These are phyloP conservation scores for Gymnorhina tibicen DNA, from an alignment of 2,113 vertebrate genomes.

Conservation along the genomic window DNA sequence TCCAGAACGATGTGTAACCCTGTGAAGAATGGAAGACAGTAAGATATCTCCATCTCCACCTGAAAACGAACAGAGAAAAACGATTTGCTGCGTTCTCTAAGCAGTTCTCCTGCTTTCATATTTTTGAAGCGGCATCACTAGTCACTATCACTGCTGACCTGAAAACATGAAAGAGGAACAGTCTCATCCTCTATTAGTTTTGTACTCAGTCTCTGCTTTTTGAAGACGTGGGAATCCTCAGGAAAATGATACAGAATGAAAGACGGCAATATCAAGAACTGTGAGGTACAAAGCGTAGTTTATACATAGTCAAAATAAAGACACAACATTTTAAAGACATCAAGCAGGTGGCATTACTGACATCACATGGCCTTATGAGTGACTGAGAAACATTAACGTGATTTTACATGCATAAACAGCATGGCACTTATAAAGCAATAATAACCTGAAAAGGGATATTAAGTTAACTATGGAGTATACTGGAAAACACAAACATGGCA, in stretches of 20 bases:
- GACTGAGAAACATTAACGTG: background rate
- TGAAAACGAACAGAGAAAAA: background rate
- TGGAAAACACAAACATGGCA: background rate
- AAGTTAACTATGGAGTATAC: background rate
- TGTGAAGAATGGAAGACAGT: constrained; percentile 44
- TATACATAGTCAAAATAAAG: background rate
- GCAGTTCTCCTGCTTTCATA: background rate
- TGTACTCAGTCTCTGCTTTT: background rate
- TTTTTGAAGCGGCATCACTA: background rate
- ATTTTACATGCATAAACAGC: background rate
- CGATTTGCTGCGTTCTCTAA: background rate
- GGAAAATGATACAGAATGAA: background rate
- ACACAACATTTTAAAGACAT: background rate
- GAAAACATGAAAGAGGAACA: background rate
- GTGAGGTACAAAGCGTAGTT: background rate
- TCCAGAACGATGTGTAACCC: constrained; percentile 99
- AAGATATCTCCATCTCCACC: background rate
- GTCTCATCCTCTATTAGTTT: background rate
- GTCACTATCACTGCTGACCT: background rate
- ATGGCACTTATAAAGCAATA: background rate
- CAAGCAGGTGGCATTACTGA: background rate
- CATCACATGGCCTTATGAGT: background rate
- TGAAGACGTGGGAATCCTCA: background rate
- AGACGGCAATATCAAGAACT: background rate
- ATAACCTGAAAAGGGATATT: background rate